Percentiles rank a stretch among this genome's conserved stretches.
Evolutionary conservation across 2,113 vertebrate genomes (phyloP).

Genomic region (Chaenocephalus aceratus): DNA sequence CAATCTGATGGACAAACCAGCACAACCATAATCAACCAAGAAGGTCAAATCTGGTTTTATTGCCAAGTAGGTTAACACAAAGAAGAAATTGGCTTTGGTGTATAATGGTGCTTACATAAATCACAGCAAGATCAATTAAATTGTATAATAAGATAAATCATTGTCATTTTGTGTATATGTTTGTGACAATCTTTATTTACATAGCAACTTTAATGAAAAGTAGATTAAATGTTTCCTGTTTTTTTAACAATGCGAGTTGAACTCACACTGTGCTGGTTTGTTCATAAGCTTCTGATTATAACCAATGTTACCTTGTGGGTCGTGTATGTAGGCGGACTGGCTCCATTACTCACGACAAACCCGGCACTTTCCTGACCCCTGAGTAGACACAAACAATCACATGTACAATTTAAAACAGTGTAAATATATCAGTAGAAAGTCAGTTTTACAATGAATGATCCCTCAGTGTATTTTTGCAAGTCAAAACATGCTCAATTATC

Average conservation of each 20-base stretch:
- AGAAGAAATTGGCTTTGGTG: no score
- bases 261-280: background rate
- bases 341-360: conserved; percentile 95
- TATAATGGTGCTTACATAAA: no score
- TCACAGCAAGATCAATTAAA: no score
- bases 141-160: no score
- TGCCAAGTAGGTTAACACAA: no score
- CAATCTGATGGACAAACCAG: background rate
- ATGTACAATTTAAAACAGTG: background rate
- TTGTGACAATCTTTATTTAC: background rate
- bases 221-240: background rate
- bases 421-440: background rate
- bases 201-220: background rate
- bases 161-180: no score
- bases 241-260: background rate
- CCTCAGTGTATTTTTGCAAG: background rate
- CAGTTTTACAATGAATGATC: background rate
- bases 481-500: background rate
- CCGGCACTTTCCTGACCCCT: conserved; percentile 99
- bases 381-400: conserved; percentile 59
- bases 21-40: background rate
- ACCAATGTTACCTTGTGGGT: conserved; percentile 91
- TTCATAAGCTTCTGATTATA: background rate
- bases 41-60: no score
- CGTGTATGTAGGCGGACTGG: conserved; percentile 88